Conservation (phyloP, 2,888 invertebrate genomes). For the Rhagonycha fulva region DNA sequence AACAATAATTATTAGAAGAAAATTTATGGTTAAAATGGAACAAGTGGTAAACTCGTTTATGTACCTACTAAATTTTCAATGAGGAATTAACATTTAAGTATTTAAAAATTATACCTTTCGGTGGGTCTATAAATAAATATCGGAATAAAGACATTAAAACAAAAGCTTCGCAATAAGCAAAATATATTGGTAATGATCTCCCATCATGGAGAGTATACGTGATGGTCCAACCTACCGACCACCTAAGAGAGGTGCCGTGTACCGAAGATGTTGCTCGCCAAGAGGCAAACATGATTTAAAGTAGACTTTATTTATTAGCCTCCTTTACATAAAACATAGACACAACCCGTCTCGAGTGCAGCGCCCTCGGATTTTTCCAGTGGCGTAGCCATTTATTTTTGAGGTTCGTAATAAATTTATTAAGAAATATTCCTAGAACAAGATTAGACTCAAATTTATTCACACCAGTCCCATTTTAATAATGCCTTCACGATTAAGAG, state of each 20-base stretch:
- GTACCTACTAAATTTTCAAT: neutral
- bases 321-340: slow-evolving; percentile 55
- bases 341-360: slow-evolving; percentile 50
- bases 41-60: neutral
- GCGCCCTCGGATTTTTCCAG: slow-evolving; percentile 47
- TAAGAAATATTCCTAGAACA: neutral
- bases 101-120: slow-evolving; percentile 44
- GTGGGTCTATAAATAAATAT: slow-evolving; percentile 51
- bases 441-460: neutral
- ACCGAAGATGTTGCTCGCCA: slow-evolving; percentile 48
- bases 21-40: neutral
- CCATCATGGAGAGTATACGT: slow-evolving; percentile 38
- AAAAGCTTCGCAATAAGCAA: slow-evolving; percentile 49
- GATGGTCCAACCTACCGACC: slow-evolving; percentile 44
- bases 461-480: neutral
- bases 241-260: slow-evolving; percentile 52
- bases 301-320: slow-evolving; percentile 52
- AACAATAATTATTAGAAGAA: neutral
- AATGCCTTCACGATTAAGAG: neutral
- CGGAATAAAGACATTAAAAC: slow-evolving; percentile 54
- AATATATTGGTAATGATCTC: slow-evolving; percentile 44
- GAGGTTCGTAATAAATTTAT: neutral
- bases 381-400: slow-evolving; percentile 38
- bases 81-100: slow-evolving; percentile 15
- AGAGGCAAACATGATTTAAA: slow-evolving; percentile 54